Evolutionary conservation across 2,888 invertebrate species (phyloP).

Genomic region (Hofmannophila pseudospretella): DNA sequence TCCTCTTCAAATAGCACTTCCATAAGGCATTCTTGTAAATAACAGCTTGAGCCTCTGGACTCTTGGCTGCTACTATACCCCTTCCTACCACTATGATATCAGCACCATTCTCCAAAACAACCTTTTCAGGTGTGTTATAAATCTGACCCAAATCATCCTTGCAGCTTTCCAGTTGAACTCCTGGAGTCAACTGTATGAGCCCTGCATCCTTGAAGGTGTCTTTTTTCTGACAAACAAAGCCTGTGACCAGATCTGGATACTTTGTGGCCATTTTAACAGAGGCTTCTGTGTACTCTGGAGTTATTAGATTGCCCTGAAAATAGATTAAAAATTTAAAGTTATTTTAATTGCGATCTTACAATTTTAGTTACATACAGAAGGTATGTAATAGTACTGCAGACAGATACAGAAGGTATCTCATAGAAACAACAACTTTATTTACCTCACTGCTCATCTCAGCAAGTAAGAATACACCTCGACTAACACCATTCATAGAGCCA

Average conservation of each 20-base stretch:
- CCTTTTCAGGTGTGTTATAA: slow-evolving; percentile 90
- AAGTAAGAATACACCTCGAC: slow-evolving; percentile 87
- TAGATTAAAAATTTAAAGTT: slow-evolving; percentile 3
- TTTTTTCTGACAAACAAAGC: slow-evolving; percentile 92
- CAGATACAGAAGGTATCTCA: too few species aligned
- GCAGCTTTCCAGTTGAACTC: slow-evolving; percentile 85
- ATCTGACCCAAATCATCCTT: slow-evolving; percentile 89
- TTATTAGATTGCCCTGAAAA: slow-evolving; percentile 72
- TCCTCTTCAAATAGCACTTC: slow-evolving; percentile 66
- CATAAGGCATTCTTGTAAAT: slow-evolving; percentile 86
- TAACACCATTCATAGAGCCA: slow-evolving; percentile 51
- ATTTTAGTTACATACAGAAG: too few species aligned
- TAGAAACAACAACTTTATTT: too few species aligned
- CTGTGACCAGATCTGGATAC: slow-evolving; percentile 87
- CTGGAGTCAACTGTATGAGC: slow-evolving; percentile 94
- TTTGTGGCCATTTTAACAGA: slow-evolving; percentile 85
- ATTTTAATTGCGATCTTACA: too few species aligned
- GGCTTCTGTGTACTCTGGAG: slow-evolving; percentile 80
- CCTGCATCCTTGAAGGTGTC: slow-evolving; percentile 83
- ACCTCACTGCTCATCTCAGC: slow-evolving; percentile 92
- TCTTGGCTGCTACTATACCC: slow-evolving; percentile 85
- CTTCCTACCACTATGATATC: slow-evolving; percentile 97
- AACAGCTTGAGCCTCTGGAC: slow-evolving; percentile 81
- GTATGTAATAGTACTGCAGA: too few species aligned
- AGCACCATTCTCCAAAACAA: slow-evolving; percentile 88